phyloP scores from a whole-genome alignment of 2,113 vertebrate species.

The Rhipidura dahli region DNA sequence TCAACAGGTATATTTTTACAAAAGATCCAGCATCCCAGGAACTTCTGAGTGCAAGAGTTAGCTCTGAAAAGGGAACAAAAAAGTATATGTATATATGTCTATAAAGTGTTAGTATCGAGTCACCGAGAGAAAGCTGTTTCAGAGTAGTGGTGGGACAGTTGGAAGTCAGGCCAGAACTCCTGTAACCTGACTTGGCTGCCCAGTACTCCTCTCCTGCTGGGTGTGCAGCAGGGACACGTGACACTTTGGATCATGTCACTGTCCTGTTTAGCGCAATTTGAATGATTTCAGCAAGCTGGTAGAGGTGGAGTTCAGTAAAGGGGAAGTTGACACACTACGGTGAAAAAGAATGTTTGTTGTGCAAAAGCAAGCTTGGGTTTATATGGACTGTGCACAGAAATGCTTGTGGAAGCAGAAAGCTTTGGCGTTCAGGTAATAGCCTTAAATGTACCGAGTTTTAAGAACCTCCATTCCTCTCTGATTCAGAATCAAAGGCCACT shows the following conservation, averaged over 20 bases:
- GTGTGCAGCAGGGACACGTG: background rate
- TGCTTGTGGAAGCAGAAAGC: background rate
- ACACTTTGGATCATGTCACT: rapidly evolving
- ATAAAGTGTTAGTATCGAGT: background rate
- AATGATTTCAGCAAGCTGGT: rapidly evolving
- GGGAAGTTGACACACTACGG: rapidly evolving
- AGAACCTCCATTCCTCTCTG: background rate
- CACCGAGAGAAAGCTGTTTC: background rate
- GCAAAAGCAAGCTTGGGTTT: background rate
- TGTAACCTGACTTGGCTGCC: background rate
- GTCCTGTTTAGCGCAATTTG: background rate
- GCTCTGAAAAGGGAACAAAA: background rate
- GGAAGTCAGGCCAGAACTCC: background rate
- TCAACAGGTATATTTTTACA: background rate
- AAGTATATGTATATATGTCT: background rate
- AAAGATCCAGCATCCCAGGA: background rate
- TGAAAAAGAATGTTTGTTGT: background rate
- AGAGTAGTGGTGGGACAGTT: background rate
- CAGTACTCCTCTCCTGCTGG: rapidly evolving
- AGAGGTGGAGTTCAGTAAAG: background rate
- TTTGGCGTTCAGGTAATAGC: background rate
- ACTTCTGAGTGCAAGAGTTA: background rate
- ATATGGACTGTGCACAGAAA: background rate
- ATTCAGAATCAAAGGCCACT: background rate
- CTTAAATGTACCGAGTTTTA: background rate